Conservation (phyloP, 2,797 vertebrate genomes). For the Microcaecilia unicolor region DNA sequence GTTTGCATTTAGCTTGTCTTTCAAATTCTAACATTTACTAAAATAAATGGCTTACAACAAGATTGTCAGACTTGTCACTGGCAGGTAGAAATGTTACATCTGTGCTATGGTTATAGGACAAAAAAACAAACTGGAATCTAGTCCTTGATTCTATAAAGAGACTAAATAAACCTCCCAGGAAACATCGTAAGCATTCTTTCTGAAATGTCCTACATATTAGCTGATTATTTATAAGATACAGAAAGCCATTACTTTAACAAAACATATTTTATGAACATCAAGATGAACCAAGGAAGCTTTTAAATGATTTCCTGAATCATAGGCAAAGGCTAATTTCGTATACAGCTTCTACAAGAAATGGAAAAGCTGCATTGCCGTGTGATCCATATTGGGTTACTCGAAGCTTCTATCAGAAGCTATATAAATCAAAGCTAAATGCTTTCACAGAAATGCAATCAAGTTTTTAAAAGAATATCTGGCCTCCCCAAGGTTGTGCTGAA, state of each 20-base stretch:
- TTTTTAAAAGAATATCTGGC: conserved; percentile 27
- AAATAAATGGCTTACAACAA: no score
- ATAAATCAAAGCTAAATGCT: conserved; percentile 40
- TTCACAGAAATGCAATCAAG: conserved; percentile 26
- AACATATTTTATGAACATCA: conserved; percentile 29
- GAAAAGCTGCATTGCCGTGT: conserved; percentile 17
- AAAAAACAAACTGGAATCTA: no score
- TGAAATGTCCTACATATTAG: conserved; percentile 26
- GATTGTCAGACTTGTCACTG: no score
- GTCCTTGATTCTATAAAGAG: no score
- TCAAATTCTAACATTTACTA: no score
- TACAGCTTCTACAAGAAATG: conserved; percentile 23
- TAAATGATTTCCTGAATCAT: conserved; percentile 33
- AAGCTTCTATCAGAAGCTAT: conserved; percentile 23
- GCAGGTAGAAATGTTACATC: no score
- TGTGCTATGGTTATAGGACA: no score
- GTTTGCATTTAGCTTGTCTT: no score
- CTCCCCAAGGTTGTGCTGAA: conserved; percentile 9
- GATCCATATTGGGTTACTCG: conserved; percentile 36
- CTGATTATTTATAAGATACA: conserved; percentile 40
- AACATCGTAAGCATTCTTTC: conserved; percentile 5
- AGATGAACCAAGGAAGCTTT: conserved; percentile 38
- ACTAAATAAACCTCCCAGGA: conserved; percentile 1
- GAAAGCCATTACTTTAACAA: conserved; percentile 19
- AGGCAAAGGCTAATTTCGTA: conserved; percentile 32